phyloP scores from a whole-genome alignment of 2,888 invertebrate species.

The Trachelus iudaicus region DNA sequence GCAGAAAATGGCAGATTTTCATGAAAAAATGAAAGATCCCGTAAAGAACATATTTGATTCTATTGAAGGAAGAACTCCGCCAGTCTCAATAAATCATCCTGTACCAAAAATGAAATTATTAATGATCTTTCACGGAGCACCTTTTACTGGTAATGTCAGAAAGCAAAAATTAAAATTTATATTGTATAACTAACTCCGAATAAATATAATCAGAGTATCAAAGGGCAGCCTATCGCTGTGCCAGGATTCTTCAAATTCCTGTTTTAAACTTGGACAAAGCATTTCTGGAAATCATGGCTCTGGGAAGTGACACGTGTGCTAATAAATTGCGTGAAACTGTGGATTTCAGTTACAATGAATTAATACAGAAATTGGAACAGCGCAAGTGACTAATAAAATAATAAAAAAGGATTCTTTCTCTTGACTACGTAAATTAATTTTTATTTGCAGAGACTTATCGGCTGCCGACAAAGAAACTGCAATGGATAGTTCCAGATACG shows the following conservation, averaged over 20 bases:
- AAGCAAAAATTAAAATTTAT: background rate
- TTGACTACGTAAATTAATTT: background rate
- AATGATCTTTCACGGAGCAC: constrained; percentile 67
- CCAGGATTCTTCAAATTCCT: constrained; percentile 40
- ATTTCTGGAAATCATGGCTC: constrained; percentile 42
- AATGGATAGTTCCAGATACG: background rate
- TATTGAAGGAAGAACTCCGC: constrained; percentile 13
- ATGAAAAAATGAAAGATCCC: constrained; percentile 49
- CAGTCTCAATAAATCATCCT: constrained; percentile 16
- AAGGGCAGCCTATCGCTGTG: constrained; percentile 67
- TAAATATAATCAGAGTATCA: constrained; percentile 61
- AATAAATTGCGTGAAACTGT: constrained; percentile 39
- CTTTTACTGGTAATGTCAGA: constrained; percentile 57
- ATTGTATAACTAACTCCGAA: background rate
- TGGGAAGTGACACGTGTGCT: constrained; percentile 30
- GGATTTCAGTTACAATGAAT: constrained; percentile 40
- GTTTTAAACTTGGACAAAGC: constrained; percentile 41
- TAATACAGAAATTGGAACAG: constrained; percentile 14
- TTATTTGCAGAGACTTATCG: background rate
- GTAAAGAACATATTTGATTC: constrained; percentile 41
- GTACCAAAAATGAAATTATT: constrained; percentile 51
- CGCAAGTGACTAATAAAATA: constrained; percentile 6
- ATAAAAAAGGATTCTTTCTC: background rate
- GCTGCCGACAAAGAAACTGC: background rate
- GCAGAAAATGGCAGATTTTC: constrained; percentile 34